Evolutionary conservation across 2,113 vertebrate species (phyloP).

Genomic region (Brienomyrus brachyistius): DNA sequence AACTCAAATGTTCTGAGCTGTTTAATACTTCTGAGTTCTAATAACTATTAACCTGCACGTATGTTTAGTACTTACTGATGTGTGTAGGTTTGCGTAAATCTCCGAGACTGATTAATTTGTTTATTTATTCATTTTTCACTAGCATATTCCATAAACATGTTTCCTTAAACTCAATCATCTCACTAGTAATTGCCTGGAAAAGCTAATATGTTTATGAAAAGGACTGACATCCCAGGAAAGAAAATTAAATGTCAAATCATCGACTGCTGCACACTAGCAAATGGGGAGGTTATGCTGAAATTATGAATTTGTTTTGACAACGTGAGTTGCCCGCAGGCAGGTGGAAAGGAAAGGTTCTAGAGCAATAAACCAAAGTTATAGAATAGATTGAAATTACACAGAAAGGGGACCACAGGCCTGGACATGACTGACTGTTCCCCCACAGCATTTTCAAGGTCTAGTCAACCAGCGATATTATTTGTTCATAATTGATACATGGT

Average conservation of each 20-base stretch:
- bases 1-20: neutral
- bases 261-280: neutral
- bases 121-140: neutral
- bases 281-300: neutral
- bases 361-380: neutral
- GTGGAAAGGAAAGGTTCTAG: neutral
- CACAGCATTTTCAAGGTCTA: neutral
- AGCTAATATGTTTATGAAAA: neutral
- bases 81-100: neutral
- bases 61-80: neutral
- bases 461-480: neutral
- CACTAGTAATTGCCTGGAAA: neutral
- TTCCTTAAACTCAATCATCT: neutral
- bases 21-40: neutral
- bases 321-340: neutral
- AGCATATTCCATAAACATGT: neutral
- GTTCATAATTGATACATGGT: neutral
- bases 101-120: neutral
- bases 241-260: conserved; percentile 8
- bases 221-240: neutral
- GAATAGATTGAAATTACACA: neutral
- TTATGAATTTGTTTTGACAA: conserved; percentile 1
- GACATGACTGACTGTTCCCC: neutral
- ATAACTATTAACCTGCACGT: neutral
- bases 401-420: neutral